Conservation (phyloP, 1,140 invertebrate genomes). For the Brachionus koreanus region DNA sequence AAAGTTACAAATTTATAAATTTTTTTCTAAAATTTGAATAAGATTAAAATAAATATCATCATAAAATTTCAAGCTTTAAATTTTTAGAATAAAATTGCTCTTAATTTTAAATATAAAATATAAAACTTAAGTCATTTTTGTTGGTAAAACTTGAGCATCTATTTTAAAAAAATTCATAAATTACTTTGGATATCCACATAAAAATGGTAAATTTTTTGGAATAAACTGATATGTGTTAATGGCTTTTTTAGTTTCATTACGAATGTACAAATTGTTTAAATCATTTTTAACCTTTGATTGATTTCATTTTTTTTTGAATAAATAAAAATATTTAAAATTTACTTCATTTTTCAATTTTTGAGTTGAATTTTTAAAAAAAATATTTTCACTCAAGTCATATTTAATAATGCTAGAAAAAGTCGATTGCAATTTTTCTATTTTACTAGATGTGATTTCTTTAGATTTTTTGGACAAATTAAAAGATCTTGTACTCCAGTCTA, state of each 20-base stretch:
- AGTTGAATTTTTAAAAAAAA: slow-evolving; percentile 9
- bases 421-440: not conserved
- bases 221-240: not conserved
- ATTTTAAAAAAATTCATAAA: no score
- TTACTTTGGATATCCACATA: slow-evolving; percentile 45
- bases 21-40: no score
- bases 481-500: slow-evolving; percentile 71
- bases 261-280: not conserved
- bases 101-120: no score
- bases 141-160: no score
- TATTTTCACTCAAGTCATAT: not conserved
- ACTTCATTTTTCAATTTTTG: slow-evolving; percentile 35
- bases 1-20: no score
- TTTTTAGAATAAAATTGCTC: no score
- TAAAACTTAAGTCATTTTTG: no score
- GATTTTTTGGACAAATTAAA: not conserved
- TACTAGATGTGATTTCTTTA: not conserved
- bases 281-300: not conserved
- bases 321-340: not conserved
- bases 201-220: not conserved
- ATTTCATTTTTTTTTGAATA: not conserved
- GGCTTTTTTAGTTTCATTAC: not conserved
- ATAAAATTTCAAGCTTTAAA: no score
- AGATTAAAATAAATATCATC: no score
- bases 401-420: not conserved